A percentile compares a stretch with the other conserved stretches of the same genome.
phyloP scores from a whole-genome alignment of 2,888 invertebrate genomes.

The Zaprionus obscuricornis region DNA sequence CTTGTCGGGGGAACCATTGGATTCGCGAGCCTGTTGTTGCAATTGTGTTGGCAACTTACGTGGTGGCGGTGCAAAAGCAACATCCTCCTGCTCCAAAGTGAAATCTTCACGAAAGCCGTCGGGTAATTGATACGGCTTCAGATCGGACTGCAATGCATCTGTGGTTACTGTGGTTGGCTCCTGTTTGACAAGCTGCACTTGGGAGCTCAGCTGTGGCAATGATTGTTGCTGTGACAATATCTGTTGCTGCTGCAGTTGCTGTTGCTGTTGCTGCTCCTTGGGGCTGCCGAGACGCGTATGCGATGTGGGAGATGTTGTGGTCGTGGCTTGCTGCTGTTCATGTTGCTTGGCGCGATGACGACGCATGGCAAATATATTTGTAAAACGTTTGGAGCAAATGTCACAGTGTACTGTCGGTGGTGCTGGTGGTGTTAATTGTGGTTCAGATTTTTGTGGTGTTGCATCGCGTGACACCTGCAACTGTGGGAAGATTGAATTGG shows the following conservation, averaged over 20 bases:
- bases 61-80: conserved; percentile 84
- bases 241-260: conserved; percentile 36
- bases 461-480: conserved; percentile 55
- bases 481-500: conserved; percentile 58
- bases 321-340: conserved; percentile 81
- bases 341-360: conserved; percentile 89
- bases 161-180: conserved; percentile 34
- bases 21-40: conserved; percentile 88
- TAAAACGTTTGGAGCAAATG: conserved; percentile 89
- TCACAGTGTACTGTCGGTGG: conserved; percentile 86
- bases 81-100: conserved; percentile 83
- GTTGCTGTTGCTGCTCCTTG: conserved; percentile 24
- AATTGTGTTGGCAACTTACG: conserved; percentile 86
- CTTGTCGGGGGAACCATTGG: conserved; percentile 89
- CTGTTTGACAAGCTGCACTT: conserved; percentile 40
- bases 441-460: conserved; percentile 41
- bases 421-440: conserved; percentile 55
- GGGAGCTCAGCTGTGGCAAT: neutral
- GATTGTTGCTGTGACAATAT: neutral
- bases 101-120: conserved; percentile 84
- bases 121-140: conserved; percentile 80
- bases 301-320: conserved; percentile 37
- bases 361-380: conserved; percentile 88
- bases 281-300: conserved; percentile 1
- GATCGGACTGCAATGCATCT: conserved; percentile 9